Evolutionary conservation across 2,113 vertebrate genomes (phyloP).

Genomic region (Dendropsophus ebraccatus): DNA sequence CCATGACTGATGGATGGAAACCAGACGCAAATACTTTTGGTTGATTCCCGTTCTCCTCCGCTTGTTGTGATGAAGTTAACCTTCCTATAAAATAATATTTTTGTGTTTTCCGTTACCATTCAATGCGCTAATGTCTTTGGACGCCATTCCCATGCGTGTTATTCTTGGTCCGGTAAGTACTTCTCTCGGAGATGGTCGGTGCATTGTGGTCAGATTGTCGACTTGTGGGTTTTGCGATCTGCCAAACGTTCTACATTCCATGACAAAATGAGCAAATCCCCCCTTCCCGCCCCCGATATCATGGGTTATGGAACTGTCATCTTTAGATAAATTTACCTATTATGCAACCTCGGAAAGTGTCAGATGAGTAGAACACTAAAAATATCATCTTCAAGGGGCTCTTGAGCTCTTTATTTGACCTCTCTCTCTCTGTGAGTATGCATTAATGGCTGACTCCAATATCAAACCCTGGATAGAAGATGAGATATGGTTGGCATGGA

Average conservation of each 20-base stretch:
- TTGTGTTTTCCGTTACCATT: constrained; percentile 5
- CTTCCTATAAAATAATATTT: constrained; percentile 13
- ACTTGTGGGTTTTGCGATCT: neutral
- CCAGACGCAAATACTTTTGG: constrained; percentile 10
- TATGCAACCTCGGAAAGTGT: neutral
- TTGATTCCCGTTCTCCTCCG: neutral
- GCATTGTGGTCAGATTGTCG: neutral
- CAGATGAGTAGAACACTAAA: neutral
- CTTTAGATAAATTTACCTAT: neutral
- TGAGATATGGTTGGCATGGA: too few species aligned
- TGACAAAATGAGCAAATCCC: neutral
- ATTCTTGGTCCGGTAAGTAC: neutral
- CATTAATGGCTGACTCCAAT: too few species aligned
- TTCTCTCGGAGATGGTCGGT: neutral
- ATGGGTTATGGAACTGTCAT: neutral
- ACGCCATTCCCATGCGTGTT: neutral
- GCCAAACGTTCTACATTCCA: constrained; percentile 3
- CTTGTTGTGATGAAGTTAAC: neutral
- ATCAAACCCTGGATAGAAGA: too few species aligned
- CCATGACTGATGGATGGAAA: constrained; percentile 13
- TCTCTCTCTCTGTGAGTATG: too few species aligned
- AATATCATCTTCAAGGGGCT: neutral
- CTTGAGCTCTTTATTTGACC: neutral
- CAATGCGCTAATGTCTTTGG: neutral
- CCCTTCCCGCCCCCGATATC: neutral